A percentile compares a stretch with the other conserved stretches of the same genome.
Evolutionary conservation across 2,888 invertebrate genomes (phyloP).

Genomic region (Deilephila elpenor): DNA sequence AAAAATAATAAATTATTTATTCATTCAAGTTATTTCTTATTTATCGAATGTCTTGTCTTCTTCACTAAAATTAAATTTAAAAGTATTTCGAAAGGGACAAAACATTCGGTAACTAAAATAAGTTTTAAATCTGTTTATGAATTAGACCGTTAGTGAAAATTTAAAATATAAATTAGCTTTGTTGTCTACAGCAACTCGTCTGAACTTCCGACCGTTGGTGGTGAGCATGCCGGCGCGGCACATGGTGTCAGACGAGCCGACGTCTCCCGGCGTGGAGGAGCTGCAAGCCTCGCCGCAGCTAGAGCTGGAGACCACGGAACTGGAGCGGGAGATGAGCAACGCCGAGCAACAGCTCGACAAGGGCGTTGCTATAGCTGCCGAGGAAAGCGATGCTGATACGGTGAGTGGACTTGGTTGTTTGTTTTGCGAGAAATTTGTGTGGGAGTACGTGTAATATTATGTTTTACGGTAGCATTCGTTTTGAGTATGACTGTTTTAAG

Average conservation of each 20-base stretch:
- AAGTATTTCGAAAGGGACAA: too few relatives aligned
- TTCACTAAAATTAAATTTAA: too few relatives aligned
- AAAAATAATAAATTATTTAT: too few relatives aligned
- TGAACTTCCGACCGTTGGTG: slow-evolving; percentile 68
- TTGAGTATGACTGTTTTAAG: too few relatives aligned
- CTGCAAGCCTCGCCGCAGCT: slow-evolving; percentile 69
- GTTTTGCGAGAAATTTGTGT: too few relatives aligned
- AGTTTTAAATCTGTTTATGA: too few relatives aligned
- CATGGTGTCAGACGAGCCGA: slow-evolving; percentile 53
- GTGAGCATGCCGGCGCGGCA: slow-evolving; percentile 69
- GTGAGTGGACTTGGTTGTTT: slow-evolving; percentile 55
- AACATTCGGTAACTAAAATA: too few relatives aligned
- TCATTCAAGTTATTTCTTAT: too few relatives aligned
- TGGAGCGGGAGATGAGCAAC: slow-evolving; percentile 67
- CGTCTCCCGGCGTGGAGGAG: slow-evolving; percentile 65
- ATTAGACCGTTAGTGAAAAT: not conserved
- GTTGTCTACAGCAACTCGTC: slow-evolving; percentile 44
- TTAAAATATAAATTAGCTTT: not conserved
- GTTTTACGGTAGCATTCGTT: too few relatives aligned
- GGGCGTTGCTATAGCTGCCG: slow-evolving; percentile 72
- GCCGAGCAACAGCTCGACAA: slow-evolving; percentile 70
- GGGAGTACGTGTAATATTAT: too few relatives aligned
- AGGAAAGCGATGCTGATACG: slow-evolving; percentile 78
- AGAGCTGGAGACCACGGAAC: slow-evolving; percentile 66
- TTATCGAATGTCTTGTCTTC: too few relatives aligned